Evolutionary conservation across 2,888 invertebrate genomes (phyloP), one percentile per base, ranked within the genome.

Genomic region (Bimastos eiseni): DNA sequence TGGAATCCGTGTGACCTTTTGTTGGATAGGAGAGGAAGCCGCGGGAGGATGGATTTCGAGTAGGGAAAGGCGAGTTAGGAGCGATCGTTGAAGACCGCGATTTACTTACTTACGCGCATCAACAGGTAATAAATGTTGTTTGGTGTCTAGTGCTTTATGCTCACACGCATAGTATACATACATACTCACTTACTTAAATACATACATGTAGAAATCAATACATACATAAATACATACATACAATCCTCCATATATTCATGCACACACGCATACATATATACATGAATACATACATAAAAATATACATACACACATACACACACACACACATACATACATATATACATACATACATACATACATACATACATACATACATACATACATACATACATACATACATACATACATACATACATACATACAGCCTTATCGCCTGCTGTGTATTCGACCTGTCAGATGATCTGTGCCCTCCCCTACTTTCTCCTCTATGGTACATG

Each of bases 301-400:
- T 30, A 55, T 55, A 55, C 55, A 55, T 55, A 55, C 55, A 55
- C 30, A 55, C 55, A 55, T 55, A 55, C 55, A 55, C 30, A 55
- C 55, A 55, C 30, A 55, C 55, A 55, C 30, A 55, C 24, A 24
- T 24, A 17, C 24, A 55, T 24, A 55, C 24, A 24, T 24, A 55
- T 11, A 55, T 24, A 17, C 24, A 30, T 24, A 89, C 17, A 89
- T 38, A 89, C 41, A 89, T 24, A 89, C 41, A 89, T 15, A 90
- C n/a, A 90, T n/a, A 90, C 84, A 84, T 19, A 83, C 24, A 90
- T 38, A 90, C 41, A 90, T 38, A 84, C 84, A 90, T n/a, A 13
- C 41, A 84, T 44, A 90, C 70, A 90, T 33, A 44, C 70, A 90
- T 44, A 89, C 37, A 90, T 44, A 30, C n/a, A 89, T 41, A 55